phyloP scores from a whole-genome alignment of 2,797 vertebrate species.

The Microtus californicus region DNA sequence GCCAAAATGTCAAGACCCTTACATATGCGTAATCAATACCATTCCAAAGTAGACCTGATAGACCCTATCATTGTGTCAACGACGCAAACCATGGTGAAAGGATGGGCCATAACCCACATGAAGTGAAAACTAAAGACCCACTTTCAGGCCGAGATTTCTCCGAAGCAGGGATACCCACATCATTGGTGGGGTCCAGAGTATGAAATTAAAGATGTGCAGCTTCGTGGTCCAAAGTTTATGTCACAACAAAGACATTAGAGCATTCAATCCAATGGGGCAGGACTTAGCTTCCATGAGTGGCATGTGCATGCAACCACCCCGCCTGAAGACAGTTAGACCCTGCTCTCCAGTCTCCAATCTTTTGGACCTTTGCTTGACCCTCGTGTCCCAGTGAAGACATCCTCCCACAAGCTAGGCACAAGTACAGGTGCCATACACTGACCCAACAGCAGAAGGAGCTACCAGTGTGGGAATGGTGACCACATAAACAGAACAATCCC shows the following conservation, averaged over 20 bases:
- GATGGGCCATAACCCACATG: neutral
- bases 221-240: neutral
- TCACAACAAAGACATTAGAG: neutral
- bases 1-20: neutral
- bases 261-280: neutral
- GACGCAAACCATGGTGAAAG: neutral
- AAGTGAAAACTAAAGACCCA: neutral
- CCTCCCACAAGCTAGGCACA: rapidly evolving
- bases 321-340: neutral
- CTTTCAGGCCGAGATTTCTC: neutral
- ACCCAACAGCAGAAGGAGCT: neutral
- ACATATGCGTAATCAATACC: too few species aligned
- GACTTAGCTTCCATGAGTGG: rapidly evolving
- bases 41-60: neutral
- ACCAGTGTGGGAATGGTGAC: neutral
- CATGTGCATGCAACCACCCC: rapidly evolving
- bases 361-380: neutral
- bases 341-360: neutral
- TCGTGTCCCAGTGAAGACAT: neutral
- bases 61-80: neutral
- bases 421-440: neutral
- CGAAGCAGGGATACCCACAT: neutral
- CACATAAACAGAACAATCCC: neutral
- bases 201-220: neutral
- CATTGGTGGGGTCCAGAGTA: neutral